Evolutionary conservation across 2,113 vertebrate genomes (phyloP).

Genomic region (Gadus chalcogrammus): DNA sequence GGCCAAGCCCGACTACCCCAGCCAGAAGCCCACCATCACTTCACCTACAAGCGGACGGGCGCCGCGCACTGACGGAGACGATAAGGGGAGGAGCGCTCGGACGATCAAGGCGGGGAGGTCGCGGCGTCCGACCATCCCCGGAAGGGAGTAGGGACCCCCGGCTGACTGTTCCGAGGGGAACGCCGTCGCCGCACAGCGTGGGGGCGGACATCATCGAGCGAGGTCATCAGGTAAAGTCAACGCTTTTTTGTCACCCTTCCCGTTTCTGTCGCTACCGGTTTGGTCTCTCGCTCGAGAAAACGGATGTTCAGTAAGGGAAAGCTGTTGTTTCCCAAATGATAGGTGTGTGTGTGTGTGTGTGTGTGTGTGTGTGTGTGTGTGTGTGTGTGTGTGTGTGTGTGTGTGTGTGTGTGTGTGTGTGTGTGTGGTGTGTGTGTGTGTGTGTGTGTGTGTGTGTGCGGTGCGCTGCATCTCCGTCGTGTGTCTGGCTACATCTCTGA

Average conservation of each 20-base stretch:
- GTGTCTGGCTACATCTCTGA: too few relatives aligned
- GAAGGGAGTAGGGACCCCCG: slow-evolving; percentile 42
- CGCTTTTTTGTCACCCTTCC: not conserved
- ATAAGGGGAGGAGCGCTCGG: slow-evolving; percentile 53
- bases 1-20: slow-evolving; percentile 82
- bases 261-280: not conserved
- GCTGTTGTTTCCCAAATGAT: not conserved
- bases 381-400: too few relatives aligned
- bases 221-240: slow-evolving; percentile 79
- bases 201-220: slow-evolving; percentile 60
- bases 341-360: too few relatives aligned
- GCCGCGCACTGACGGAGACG: slow-evolving; percentile 55
- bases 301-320: too few relatives aligned
- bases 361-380: too few relatives aligned
- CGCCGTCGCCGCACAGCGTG: slow-evolving; percentile 56
- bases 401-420: too few relatives aligned
- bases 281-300: not conserved
- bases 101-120: slow-evolving; percentile 61
- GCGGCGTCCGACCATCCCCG: slow-evolving; percentile 21
- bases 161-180: slow-evolving; percentile 42
- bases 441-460: not conserved
- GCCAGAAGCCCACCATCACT: slow-evolving; percentile 89
- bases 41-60: slow-evolving; percentile 84
- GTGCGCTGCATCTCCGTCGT: too few relatives aligned
- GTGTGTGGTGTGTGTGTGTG: not conserved